Base-by-base conservation (phyloP, 1,140 invertebrate genomes). In the Solenopsis invicta region DNA sequence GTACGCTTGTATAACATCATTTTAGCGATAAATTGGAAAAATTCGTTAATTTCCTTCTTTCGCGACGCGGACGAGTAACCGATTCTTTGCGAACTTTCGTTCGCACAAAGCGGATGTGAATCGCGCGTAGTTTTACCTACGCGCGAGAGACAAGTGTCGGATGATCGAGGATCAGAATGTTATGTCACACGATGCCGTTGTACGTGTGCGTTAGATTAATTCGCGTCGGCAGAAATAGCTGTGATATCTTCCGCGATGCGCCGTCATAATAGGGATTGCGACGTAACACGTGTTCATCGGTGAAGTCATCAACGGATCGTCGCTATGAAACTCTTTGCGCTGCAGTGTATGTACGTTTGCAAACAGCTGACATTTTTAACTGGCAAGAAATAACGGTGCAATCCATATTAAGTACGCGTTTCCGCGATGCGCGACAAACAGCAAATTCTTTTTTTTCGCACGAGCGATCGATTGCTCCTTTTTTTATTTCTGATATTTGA, bases 351-450 rank as follows among this genome's bases (percentile, higher is more conserved):
- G 29, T 50, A 12, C 74, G 34, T 84, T 48, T 21, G 59, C 52
- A 54, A 87, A 50, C 78, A 62, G 78, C 78, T 84, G 74, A 74
- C 52, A 90, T 89, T 90, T 89, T 87, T 90, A 84, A 56, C 48
- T 24, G 85, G 81, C 77, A 66, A 67, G 21, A 61, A 74, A 21
- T 89, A 90, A 90, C 89, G 89, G 89, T 59, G 72, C 16, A 13
- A 0, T 13, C 61, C 24, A 0, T 41, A 80, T 86, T 81, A n/a
- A 29, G 29, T 29, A 29, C 2, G 29, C 56, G 45, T 37, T 18
- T 34, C 37, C 24, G 8, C n/a, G 45, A 72, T n/a, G 56, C 50
- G 59, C 72, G 75, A 24, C 37, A 21, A 67, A 4, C n/a, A 48
- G n/a, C 16, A 62, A 10, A 48, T 48, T 21, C 64, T 6, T 66